phyloP scores from a whole-genome alignment of 2,888 invertebrate genomes.

The Hypena proboscidalis region DNA sequence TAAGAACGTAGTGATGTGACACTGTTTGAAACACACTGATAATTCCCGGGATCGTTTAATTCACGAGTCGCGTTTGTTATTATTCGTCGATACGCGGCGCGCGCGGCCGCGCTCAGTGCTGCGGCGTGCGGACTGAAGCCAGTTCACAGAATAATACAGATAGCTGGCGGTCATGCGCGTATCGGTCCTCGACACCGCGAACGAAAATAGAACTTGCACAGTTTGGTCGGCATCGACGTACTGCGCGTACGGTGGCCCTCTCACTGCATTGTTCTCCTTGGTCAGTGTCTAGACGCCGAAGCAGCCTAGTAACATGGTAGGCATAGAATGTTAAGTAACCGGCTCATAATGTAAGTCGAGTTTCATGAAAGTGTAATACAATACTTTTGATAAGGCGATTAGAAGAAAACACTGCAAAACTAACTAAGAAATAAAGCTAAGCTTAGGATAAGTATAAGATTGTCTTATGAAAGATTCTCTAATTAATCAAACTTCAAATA shows the following conservation, averaged over 20 bases:
- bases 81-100: slow-evolving; percentile 64
- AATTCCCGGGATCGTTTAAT: slow-evolving; percentile 36
- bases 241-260: slow-evolving; percentile 39
- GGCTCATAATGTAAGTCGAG: slow-evolving; percentile 12
- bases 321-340: slow-evolving; percentile 23
- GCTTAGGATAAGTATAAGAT: no score
- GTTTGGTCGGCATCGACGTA: slow-evolving; percentile 42
- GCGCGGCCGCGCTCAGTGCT: slow-evolving; percentile 79
- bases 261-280: slow-evolving; percentile 52
- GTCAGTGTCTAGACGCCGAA: slow-evolving; percentile 37
- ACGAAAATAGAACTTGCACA: slow-evolving; percentile 69
- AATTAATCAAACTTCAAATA: no score
- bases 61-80: slow-evolving; percentile 52
- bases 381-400: no score
- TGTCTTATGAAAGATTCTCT: no score
- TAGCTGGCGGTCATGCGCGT: slow-evolving; percentile 75
- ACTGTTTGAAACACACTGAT: slow-evolving; percentile 43
- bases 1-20: slow-evolving; percentile 30
- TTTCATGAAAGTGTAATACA: background rate
- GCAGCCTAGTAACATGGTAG: slow-evolving; percentile 20
- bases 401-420: no score
- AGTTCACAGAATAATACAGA: slow-evolving; percentile 49
- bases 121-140: slow-evolving; percentile 71
- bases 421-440: no score
- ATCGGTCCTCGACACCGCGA: slow-evolving; percentile 66